Evolutionary conservation across 2,797 vertebrate genomes (phyloP), one percentile per base, ranked within the genome.

Genomic region (Antrozous pallidus): DNA sequence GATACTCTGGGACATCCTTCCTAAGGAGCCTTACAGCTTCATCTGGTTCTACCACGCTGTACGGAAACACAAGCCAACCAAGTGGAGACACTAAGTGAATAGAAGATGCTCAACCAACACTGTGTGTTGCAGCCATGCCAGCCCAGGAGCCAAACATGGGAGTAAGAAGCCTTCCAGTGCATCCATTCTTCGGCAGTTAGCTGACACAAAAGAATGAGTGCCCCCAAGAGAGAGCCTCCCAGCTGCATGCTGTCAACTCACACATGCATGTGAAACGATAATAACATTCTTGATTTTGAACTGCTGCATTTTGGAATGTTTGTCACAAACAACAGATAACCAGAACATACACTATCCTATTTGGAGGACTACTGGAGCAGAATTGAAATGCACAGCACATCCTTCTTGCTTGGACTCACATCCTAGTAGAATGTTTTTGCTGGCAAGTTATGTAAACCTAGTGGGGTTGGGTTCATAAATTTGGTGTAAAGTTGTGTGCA

Each of bases 61-160:
- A 42, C 79, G 18, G 73, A 87, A 86, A 63, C 11, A 22, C 42
- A 89, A 56, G 74, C n/a, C 67, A 42, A 61, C 33, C n/a, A 61
- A 5, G 11, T 0, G 42, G 20, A 74, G 58, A 80, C 17, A 67
- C 12, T 10, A 9, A 1, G 7, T 0, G 24, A 14, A 51, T 1
- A 91, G 47, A 69, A 61, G 26, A 36, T 2, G 8, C 20, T 42
- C 28, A 18, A 1, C 75, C 11, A 49, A 56, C 22, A 78, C 17
- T 24, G n/a, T 5, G 38, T 18, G 1, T 13, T 54, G 18, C 28
- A 74, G 18, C 20, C 42, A 45, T 14, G 20, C 54, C n/a, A 74
- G 47, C 54, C 38, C 47, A 54, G 22, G 38, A 51, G 38, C 16
- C 13, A 56, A 26, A 12, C 3, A 0, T 0, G 20, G 8, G 3